Percentiles rank a stretch among this genome's conserved stretches.
These are phyloP conservation scores for Echiichthys vipera DNA, from an alignment of 2,797 vertebrate genomes.

Conservation along the genomic window DNA sequence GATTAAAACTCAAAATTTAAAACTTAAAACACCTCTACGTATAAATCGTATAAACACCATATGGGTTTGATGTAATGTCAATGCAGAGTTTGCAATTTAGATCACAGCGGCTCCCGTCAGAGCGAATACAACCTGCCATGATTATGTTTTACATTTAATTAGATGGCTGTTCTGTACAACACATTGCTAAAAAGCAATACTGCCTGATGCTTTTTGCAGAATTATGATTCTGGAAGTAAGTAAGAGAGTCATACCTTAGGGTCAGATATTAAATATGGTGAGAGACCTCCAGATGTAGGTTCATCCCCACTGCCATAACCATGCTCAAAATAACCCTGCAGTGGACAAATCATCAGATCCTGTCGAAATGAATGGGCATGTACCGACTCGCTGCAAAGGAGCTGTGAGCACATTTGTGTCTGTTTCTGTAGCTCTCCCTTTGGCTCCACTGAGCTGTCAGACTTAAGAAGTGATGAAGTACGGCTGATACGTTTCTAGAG, in stretches of 20 bases:
- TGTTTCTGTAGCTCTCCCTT: constrained; percentile 6
- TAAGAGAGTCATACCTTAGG: neutral
- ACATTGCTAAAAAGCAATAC: neutral
- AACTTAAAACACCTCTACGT: too few relatives aligned
- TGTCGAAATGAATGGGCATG: neutral
- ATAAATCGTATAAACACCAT: neutral
- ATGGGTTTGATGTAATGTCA: neutral
- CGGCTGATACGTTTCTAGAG: constrained; percentile 2
- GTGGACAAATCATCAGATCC: constrained; percentile 7
- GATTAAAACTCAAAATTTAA: too few relatives aligned
- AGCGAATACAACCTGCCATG: neutral
- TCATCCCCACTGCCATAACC: neutral
- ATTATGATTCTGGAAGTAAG: too few relatives aligned
- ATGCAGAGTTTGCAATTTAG: neutral
- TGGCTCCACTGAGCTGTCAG: constrained; percentile 19
- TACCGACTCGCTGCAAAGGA: constrained; percentile 3
- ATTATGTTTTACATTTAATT: constrained; percentile 7
- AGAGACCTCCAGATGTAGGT: neutral
- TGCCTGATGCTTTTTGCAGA: neutral
- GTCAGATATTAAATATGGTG: neutral
- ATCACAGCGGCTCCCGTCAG: neutral
- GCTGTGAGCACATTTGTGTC: constrained; percentile 14
- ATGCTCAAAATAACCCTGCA: constrained; percentile 3
- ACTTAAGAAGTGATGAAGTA: constrained; percentile 20
- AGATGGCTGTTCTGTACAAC: neutral